Base-by-base conservation (phyloP, 92 coral and sea anemone genomes). In the Siderastrea siderea region DNA sequence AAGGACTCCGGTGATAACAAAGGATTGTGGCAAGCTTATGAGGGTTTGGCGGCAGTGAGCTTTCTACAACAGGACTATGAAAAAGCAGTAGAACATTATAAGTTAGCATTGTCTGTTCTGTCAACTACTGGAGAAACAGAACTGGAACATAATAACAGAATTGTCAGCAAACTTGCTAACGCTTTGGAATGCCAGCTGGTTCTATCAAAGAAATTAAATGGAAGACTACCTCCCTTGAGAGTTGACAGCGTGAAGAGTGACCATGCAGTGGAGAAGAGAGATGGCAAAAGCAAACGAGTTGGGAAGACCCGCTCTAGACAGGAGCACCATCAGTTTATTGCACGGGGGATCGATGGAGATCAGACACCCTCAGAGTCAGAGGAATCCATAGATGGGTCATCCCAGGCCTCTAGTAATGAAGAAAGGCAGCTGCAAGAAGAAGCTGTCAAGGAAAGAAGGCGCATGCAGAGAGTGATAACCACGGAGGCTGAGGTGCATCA, bases 11-110 rank as follows among this genome's bases (percentile, higher is more conserved):
- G 81, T 45, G 98, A 98, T 65, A 87, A 79, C 52, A 71, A 80
- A 54, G 93, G 99, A 16, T 93, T 94, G 86, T 98, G 99, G 98
- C 99, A 98, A 65, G 98, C 99, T 9, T 86, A 87, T 12, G 99
- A 98, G 75, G 99, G 99, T 1, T 88, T 98, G 61, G 98, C 99
- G 6, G 99, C 99, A 3, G 96, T 95, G 2, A 81, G 92, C 83
- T 98, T 98, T 67, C 92, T 95, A 50, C 88, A 87, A 75, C 90
- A 88, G 71, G 93, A 94, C 74, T 94, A 94, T 65, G 86, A 82
- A 52, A 94, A 95, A 71, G 98, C 99, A 14, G 98, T 98, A 55
- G 86, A 90, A 63, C 87, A 88, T 63, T 98, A 95, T 81, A 98
- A 98, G 79, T 77, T 65, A 66, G 98, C 99, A 1, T 82, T 98